phyloP scores from a whole-genome alignment of 2,113 vertebrate species.

The Lagenorhynchus albirostris region DNA sequence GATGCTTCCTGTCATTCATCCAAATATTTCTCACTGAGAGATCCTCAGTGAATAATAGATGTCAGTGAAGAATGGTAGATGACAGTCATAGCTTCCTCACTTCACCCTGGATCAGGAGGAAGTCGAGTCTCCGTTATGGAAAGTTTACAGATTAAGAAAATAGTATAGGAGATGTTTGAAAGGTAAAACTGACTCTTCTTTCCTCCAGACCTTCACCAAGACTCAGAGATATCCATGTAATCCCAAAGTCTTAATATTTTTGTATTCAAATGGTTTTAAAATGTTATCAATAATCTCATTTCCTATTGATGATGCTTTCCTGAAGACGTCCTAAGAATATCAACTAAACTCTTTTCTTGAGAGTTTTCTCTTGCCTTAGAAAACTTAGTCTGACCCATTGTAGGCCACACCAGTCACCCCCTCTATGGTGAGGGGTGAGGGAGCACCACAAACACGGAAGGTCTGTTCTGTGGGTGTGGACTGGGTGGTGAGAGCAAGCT shows the following conservation, averaged over 20 bases:
- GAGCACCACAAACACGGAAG: background rate
- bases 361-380: background rate
- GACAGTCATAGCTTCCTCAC: background rate
- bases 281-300: background rate
- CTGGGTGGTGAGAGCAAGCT: background rate
- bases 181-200: background rate
- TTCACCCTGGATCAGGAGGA: background rate
- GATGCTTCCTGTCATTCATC: conserved; percentile 9
- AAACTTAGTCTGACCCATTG: background rate
- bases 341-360: background rate
- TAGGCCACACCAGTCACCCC: fast-evolving
- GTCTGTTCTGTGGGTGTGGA: background rate
- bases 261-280: background rate
- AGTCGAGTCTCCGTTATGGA: background rate
- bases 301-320: background rate
- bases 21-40: conserved; percentile 53
- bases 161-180: background rate
- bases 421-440: background rate
- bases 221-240: background rate
- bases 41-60: background rate
- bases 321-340: background rate
- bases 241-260: background rate
- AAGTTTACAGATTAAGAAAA: background rate
- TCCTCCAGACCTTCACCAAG: background rate
- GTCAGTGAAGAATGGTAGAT: conserved; percentile 25